These are phyloP conservation scores for Chloroceryle aenea DNA, from an alignment of 2,113 vertebrate genomes.

Conservation along the genomic window DNA sequence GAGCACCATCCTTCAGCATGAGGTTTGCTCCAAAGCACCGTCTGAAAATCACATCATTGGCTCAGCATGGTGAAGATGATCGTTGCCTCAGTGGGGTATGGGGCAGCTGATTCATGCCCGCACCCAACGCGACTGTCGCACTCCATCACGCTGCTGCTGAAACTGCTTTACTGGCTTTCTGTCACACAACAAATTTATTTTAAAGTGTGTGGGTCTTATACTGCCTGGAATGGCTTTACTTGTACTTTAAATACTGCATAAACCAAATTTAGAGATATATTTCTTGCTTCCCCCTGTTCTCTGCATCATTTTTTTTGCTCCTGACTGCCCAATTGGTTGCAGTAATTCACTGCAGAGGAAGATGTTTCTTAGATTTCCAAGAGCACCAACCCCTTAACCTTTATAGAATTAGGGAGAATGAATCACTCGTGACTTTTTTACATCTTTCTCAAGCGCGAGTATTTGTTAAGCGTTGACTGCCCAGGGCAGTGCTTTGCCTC, in stretches of 20 bases:
- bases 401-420: slow-evolving; percentile 60
- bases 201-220: slow-evolving; percentile 51
- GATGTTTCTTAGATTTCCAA: slow-evolving; percentile 3
- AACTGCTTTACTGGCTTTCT: slow-evolving; percentile 55
- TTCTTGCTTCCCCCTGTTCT: not conserved
- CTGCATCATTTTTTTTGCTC: not conserved
- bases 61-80: not conserved
- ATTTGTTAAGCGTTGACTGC: slow-evolving; percentile 30
- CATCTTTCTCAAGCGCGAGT: not conserved
- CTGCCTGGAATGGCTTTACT: slow-evolving; percentile 41
- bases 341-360: slow-evolving; percentile 55
- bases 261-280: slow-evolving; percentile 64
- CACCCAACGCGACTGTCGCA: not conserved
- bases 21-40: not conserved
- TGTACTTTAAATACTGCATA: slow-evolving; percentile 65
- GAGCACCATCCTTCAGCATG: not conserved
- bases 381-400: slow-evolving; percentile 29
- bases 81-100: not conserved
- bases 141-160: slow-evolving; percentile 9
- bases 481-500: slow-evolving; percentile 11
- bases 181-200: slow-evolving; percentile 69
- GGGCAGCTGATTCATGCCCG: slow-evolving; percentile 21
- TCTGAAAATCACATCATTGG: slow-evolving; percentile 6
- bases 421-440: slow-evolving; percentile 57
- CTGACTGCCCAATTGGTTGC: slow-evolving; percentile 44